Evolutionary conservation across 2,113 vertebrate genomes (phyloP).

Genomic region (Guaruba guarouba): DNA sequence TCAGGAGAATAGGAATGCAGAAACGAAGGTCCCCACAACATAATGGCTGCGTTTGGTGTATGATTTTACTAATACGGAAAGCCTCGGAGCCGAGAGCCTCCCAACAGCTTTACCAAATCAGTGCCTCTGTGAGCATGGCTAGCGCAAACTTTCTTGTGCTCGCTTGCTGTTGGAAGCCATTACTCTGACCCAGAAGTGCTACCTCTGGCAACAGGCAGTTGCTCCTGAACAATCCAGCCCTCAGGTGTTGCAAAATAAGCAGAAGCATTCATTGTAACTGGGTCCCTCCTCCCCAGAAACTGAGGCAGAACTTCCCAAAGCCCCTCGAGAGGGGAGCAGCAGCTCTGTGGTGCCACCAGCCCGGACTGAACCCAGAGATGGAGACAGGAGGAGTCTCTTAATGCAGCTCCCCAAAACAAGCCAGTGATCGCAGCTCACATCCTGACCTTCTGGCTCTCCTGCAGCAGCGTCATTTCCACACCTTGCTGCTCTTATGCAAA

Average conservation of each 20-base stretch:
- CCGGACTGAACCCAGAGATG: neutral
- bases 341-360: neutral
- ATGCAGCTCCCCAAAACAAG: neutral
- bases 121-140: neutral
- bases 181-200: neutral
- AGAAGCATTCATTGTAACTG: neutral
- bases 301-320: neutral
- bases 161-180: neutral
- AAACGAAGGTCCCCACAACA: neutral
- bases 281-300: neutral
- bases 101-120: neutral
- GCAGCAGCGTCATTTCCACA: accelerated
- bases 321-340: neutral
- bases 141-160: neutral
- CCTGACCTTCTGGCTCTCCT: neutral
- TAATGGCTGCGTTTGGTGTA: neutral
- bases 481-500: neutral
- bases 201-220: neutral
- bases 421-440: neutral
- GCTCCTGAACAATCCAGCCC: neutral
- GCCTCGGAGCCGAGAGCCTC: neutral
- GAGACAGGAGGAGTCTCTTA: neutral
- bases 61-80: neutral
- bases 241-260: neutral
- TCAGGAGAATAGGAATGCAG: neutral